Conservation (phyloP, 2,797 vertebrate species). For the Leptodactylus fallax region DNA sequence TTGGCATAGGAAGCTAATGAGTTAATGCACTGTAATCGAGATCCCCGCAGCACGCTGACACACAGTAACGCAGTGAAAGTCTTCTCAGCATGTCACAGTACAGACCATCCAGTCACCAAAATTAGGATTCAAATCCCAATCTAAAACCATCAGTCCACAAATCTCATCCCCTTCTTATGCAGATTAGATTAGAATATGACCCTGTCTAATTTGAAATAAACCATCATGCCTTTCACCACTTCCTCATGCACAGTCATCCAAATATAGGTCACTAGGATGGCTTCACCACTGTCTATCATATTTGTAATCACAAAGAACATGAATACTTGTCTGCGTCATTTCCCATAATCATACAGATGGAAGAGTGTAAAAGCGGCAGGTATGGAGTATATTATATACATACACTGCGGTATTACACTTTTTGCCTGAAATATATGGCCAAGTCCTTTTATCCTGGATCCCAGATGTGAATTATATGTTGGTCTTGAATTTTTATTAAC, state of each 20-base stretch:
- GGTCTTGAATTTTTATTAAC: slow-evolving; percentile 10
- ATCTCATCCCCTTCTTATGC: neutral
- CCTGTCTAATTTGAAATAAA: slow-evolving; percentile 29
- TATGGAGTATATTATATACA: neutral
- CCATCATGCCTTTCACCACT: slow-evolving; percentile 8
- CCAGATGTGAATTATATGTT: neutral
- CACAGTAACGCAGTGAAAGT: neutral
- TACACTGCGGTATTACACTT: neutral
- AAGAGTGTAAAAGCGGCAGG: neutral
- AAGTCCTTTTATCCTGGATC: neutral
- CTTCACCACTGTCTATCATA: slow-evolving; percentile 13
- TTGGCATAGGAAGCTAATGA: neutral
- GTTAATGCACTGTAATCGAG: neutral
- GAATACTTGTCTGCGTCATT: slow-evolving; percentile 24
- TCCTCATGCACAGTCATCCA: slow-evolving; percentile 24
- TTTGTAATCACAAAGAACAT: slow-evolving; percentile 8
- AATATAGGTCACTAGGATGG: slow-evolving; percentile 36
- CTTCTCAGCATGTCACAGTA: neutral
- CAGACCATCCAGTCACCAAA: neutral
- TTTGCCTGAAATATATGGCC: neutral
- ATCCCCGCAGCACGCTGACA: neutral
- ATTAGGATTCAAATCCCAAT: neutral
- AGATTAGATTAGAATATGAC: slow-evolving; percentile 6
- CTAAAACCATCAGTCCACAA: neutral
- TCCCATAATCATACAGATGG: neutral